phyloP scores from a whole-genome alignment of 2,113 vertebrate species.

The Taxidea taxus region DNA sequence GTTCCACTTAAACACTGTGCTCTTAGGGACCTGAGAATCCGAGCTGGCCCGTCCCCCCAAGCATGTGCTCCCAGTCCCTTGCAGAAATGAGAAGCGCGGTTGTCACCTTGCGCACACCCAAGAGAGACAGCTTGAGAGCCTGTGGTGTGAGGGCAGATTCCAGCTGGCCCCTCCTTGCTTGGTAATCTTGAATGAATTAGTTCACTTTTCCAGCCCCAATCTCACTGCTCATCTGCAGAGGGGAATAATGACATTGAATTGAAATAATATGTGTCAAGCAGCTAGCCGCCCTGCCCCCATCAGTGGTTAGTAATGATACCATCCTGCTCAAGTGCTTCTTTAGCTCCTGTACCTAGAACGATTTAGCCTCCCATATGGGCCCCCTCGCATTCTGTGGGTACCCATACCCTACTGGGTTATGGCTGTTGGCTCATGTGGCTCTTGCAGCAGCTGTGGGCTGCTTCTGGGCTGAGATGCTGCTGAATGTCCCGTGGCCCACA shows the following conservation, averaged over 20 bases:
- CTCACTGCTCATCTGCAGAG: not conserved
- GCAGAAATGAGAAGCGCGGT: not conserved
- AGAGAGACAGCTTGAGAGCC: not conserved
- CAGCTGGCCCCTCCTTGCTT: not conserved
- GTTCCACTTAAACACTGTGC: not conserved
- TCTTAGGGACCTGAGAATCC: not conserved
- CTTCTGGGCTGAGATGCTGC: not conserved
- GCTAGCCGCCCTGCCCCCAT: not conserved
- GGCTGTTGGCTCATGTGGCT: not conserved
- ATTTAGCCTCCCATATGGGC: not conserved
- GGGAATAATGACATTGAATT: not conserved
- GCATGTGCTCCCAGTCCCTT: not conserved
- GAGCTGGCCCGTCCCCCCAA: not conserved
- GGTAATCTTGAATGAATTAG: not conserved
- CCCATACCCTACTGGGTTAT: not conserved
- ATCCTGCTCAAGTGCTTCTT: not conserved
- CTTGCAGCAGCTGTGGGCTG: not conserved
- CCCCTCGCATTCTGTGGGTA: not conserved
- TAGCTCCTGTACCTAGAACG: not conserved
- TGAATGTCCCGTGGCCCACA: not conserved
- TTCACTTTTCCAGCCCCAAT: not conserved
- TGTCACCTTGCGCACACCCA: not conserved
- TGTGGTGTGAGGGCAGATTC: not conserved
- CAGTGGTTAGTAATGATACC: not conserved
- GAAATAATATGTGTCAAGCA: not conserved